Evolutionary conservation across 2,797 vertebrate genomes (phyloP).

Genomic region (Chaunax sp.): DNA sequence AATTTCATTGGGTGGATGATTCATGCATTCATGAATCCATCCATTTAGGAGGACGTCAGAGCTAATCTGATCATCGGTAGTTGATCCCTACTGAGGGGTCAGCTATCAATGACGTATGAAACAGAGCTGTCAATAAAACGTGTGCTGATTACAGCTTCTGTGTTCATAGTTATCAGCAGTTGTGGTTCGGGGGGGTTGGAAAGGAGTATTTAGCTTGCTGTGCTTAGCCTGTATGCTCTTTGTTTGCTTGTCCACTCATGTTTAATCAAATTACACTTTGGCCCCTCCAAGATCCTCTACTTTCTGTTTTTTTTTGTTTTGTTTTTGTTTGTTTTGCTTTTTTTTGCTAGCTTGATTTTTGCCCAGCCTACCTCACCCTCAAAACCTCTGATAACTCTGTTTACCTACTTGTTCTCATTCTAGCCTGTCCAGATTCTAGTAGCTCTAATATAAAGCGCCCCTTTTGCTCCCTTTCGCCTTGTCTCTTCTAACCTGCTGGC

Average conservation of each 20-base stretch:
- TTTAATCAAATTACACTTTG: conserved; percentile 61
- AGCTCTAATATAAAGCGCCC: conserved; percentile 64
- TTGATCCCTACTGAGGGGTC: too few species aligned
- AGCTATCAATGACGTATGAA: too few species aligned
- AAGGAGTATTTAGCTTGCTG: conserved; percentile 48
- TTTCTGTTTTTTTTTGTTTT: conserved; percentile 21
- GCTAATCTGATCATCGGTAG: too few species aligned
- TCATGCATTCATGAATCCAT: too few species aligned
- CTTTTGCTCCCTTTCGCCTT: conserved; percentile 72
- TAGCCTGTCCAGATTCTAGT: conserved; percentile 64
- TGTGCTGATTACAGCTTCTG: conserved; percentile 18
- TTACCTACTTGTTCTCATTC: conserved; percentile 65
- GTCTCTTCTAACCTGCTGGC: conserved; percentile 82
- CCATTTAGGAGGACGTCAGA: too few species aligned
- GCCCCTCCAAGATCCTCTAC: conserved; percentile 39
- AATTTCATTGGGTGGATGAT: too few species aligned
- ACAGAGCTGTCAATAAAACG: too few species aligned
- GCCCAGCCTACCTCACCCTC: conserved; percentile 54
- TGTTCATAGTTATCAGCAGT: neutral
- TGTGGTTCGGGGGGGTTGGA: conserved; percentile 16
- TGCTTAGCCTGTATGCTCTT: conserved; percentile 60
- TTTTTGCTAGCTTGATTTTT: conserved; percentile 53
- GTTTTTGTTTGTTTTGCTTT: neutral
- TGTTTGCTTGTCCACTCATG: conserved; percentile 65
- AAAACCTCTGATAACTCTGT: conserved; percentile 59